Evolutionary conservation across 1,140 invertebrate genomes (phyloP).

Genomic region (Aplysia californica): DNA sequence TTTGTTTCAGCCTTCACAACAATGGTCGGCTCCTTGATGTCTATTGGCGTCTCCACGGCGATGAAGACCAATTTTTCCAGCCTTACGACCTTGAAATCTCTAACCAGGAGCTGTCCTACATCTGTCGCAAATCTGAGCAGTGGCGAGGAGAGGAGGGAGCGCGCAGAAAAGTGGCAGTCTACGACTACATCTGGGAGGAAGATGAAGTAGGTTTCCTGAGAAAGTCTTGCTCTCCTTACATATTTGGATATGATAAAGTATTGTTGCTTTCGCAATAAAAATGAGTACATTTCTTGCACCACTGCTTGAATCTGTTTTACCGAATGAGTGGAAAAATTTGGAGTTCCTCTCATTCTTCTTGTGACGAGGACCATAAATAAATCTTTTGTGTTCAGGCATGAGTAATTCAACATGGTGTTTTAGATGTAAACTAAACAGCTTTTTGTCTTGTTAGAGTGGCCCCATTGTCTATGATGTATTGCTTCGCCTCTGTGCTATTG

Average conservation of each 20-base stretch:
- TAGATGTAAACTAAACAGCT: too few relatives aligned
- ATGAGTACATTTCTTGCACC: too few relatives aligned
- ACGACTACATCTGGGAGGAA: constrained; percentile 66
- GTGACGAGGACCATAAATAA: too few relatives aligned
- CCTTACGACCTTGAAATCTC: constrained; percentile 65
- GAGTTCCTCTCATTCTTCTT: too few relatives aligned
- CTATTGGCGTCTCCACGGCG: constrained; percentile 63
- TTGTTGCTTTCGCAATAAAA: too few relatives aligned
- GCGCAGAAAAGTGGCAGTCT: constrained; percentile 60
- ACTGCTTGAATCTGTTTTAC: too few relatives aligned
- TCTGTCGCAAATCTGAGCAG: constrained; percentile 58
- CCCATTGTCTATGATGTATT: too few relatives aligned
- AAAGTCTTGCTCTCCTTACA: neutral
- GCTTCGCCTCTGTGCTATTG: too few relatives aligned
- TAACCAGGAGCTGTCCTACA: constrained; percentile 60
- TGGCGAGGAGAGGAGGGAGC: constrained; percentile 65
- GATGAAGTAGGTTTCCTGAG: constrained; percentile 50
- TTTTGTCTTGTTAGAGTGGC: too few relatives aligned
- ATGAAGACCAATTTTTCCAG: constrained; percentile 60
- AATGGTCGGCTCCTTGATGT: constrained; percentile 65
- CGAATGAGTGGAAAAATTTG: too few relatives aligned
- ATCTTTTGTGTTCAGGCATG: too few relatives aligned
- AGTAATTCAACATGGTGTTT: too few relatives aligned
- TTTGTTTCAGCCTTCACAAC: constrained; percentile 57
- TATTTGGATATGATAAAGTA: neutral